A percentile compares a stretch with the other conserved stretches of the same genome.
These are phyloP conservation scores for Oscheius sp. DNA, from an alignment of 2,888 invertebrate genomes.

Conservation along the genomic window DNA sequence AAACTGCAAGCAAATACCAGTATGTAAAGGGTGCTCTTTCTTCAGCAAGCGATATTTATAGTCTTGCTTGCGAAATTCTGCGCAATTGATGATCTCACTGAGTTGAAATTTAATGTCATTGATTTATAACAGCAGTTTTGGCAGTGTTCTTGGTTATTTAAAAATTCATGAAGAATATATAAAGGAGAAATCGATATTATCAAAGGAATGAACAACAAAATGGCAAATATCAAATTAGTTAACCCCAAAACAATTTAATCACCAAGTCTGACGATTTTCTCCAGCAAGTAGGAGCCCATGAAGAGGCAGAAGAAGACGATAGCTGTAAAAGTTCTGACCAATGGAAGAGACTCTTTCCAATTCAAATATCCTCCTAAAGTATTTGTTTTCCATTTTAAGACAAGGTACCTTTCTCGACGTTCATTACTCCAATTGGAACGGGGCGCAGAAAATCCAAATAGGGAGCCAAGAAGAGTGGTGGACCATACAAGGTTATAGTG, in stretches of 20 bases:
- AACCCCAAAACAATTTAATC: slow-evolving; percentile 8
- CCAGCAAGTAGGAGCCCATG: background rate
- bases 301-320: background rate
- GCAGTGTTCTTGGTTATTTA: too few species aligned
- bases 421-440: background rate
- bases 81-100: too few species aligned
- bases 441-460: background rate
- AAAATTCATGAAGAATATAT: too few species aligned
- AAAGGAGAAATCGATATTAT: too few species aligned
- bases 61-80: too few species aligned
- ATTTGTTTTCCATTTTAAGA: background rate
- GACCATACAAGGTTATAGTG: background rate
- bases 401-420: background rate
- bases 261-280: background rate
- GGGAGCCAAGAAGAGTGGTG: slow-evolving; percentile 2
- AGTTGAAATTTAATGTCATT: too few species aligned
- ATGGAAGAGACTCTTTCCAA: slow-evolving; percentile 5
- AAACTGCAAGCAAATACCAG: too few species aligned
- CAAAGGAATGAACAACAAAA: background rate
- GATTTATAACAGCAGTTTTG: too few species aligned
- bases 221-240: background rate
- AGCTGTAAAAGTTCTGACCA: slow-evolving; percentile 1
- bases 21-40: too few species aligned
- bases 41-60: too few species aligned
- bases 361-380: background rate